These are phyloP conservation scores for Sebastes miniatus DNA, from an alignment of 2,797 vertebrate species.

Conservation along the genomic window DNA sequence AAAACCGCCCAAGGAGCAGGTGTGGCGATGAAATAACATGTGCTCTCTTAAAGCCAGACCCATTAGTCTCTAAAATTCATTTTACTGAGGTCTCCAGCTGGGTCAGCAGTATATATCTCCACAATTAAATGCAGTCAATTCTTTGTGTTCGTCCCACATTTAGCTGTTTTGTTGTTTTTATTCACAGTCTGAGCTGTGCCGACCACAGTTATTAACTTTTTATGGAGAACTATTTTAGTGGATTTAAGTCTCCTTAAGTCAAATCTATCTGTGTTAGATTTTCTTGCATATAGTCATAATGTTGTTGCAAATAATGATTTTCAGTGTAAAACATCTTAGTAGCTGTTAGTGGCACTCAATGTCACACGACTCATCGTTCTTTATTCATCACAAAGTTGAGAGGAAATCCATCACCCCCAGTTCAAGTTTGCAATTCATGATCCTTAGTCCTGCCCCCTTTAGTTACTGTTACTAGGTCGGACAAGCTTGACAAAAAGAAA, in stretches of 20 bases:
- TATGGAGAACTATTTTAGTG: neutral
- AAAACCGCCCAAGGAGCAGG: constrained; percentile 58
- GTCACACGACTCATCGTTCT: neutral
- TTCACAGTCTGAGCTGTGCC: neutral
- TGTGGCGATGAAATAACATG: constrained; percentile 71
- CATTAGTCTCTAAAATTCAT: neutral
- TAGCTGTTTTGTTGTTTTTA: neutral
- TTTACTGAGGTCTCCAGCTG: neutral
- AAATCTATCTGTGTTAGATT: neutral
- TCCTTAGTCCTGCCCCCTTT: too few species aligned
- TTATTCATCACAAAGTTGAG: neutral
- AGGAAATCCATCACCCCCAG: neutral
- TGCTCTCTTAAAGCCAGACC: constrained; percentile 10
- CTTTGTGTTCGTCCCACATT: neutral
- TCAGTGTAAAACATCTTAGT: neutral
- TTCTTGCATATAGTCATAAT: neutral
- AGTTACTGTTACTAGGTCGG: too few species aligned
- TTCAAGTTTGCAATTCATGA: neutral
- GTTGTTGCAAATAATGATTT: neutral
- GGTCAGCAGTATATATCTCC: neutral
- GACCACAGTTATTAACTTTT: neutral
- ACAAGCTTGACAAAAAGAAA: too few species aligned
- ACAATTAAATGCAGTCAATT: neutral
- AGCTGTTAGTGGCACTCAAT: neutral
- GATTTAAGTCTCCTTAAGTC: neutral